A percentile compares a stretch with the other conserved stretches of the same genome.
Evolutionary conservation across 2,888 invertebrate species (phyloP).

Genomic region (Spodoptera exigua): DNA sequence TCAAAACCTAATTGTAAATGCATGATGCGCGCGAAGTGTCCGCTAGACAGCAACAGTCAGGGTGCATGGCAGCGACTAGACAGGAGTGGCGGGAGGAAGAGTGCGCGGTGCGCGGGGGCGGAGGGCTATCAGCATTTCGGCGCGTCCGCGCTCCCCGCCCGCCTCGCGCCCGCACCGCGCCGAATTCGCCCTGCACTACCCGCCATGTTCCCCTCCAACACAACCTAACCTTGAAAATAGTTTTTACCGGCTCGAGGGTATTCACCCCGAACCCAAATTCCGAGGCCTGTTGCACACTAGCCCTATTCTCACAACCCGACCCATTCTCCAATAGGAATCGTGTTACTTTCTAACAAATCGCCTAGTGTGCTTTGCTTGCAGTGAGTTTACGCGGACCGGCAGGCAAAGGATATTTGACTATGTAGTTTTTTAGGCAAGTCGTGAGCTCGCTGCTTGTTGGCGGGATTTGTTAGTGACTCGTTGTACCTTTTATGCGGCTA

Average conservation of each 20-base stretch:
- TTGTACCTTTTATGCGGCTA: constrained; percentile 64
- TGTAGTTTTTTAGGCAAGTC: constrained; percentile 82
- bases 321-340: constrained; percentile 75
- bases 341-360: constrained; percentile 61
- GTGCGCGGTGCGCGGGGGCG: constrained; percentile 62
- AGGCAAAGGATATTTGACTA: constrained; percentile 87
- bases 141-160: constrained; percentile 79
- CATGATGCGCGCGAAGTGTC: constrained; percentile 57
- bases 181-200: constrained; percentile 85
- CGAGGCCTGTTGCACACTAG: constrained; percentile 81
- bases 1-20: constrained; percentile 47
- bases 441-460: constrained; percentile 76
- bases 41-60: constrained; percentile 60
- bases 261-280: constrained; percentile 89
- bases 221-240: constrained; percentile 89
- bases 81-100: constrained; percentile 59
- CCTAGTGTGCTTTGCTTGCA: constrained; percentile 68
- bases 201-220: constrained; percentile 85
- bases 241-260: constrained; percentile 88
- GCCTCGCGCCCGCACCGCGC: constrained; percentile 69
- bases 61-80: constrained; percentile 66
- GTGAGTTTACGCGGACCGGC: constrained; percentile 79
- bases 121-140: constrained; percentile 87
- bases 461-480: constrained; percentile 82
- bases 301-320: constrained; percentile 67